Base-by-base conservation (phyloP, 2,797 vertebrate species). In the Synaphobranchus kaupii region DNA sequence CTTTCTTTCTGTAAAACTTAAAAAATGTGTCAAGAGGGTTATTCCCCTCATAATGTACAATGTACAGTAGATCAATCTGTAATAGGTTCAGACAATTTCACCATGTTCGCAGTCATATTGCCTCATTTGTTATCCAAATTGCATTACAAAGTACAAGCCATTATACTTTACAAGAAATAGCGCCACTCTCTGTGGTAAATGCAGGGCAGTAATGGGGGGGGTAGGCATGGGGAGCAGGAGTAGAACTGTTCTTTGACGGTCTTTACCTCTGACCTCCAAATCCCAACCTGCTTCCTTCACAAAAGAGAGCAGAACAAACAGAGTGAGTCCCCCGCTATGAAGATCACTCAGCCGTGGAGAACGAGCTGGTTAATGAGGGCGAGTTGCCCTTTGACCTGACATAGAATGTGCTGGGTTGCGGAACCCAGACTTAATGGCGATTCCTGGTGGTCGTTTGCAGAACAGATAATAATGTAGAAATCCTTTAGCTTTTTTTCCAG, bases 241-340 rank as follows among this genome's bases (percentile, higher is more conserved):
- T 68, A 28, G n/a, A n/a, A 3, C 44, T 50, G 47, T 9, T 81
- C 78, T 50, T 78, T 47, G 20, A 28, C 17, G 4, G 34, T 25
- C 76, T 78, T 80, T 48, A 47, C 44, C 39, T 48, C 78, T 81
- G 78, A 81, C 78, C 78, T 81, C 47, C 2, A n/a, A 81, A 81
- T 81, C 78, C 78, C 78, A 48, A 39, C 47, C 20, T 50, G 78
- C 9, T 22, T 50, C 10, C 8, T 47, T n/a, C 47, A 25, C 47
- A 48, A 50, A 50, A 81, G 47, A 12, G 47, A 10, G 22, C 20
- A 81, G 47, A 48, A 50, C 44, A 48, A 81, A 81, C 44, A 28
- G 47, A 81, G 8, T 13, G 25, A 44, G 20, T n/a, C 47, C 47
- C 78, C 47, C 13, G 44, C 47, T 44, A 47, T 78, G 73, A 47